A percentile compares a stretch with the other conserved stretches of the same genome.
Conservation (phyloP, 1,140 invertebrate genomes). For the Drosophila ohnishii region DNA sequence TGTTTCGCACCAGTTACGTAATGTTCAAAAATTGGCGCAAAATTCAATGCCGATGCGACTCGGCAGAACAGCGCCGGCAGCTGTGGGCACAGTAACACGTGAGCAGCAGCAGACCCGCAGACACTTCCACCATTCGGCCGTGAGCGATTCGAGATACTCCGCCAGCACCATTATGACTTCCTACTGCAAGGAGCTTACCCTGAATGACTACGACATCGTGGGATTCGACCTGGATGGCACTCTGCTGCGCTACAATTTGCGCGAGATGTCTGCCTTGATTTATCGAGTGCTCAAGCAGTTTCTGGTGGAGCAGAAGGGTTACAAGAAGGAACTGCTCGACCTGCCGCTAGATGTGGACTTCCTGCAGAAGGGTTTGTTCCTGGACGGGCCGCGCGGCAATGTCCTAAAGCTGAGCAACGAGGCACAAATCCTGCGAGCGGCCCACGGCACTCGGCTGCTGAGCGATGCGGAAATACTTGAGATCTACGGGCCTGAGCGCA, state of each 20-base stretch:
- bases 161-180: conserved; percentile 76
- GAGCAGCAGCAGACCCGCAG: not conserved
- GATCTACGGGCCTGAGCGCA: conserved; percentile 86
- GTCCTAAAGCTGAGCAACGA: conserved; percentile 86
- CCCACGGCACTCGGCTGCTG: conserved; percentile 88
- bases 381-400: conserved; percentile 90
- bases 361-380: conserved; percentile 89
- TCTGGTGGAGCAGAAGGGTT: conserved; percentile 86
- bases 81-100: conserved; percentile 15
- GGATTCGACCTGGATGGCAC: conserved; percentile 93
- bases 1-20: conserved; percentile 62
- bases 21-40: conserved; percentile 51
- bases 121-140: conserved; percentile 10
- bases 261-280: conserved; percentile 85
- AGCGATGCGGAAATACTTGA: conserved; percentile 85
- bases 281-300: conserved; percentile 87
- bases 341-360: conserved; percentile 85
- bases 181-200: conserved; percentile 82
- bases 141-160: conserved; percentile 64
- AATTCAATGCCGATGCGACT: conserved; percentile 22
- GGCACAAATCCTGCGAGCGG: conserved; percentile 87
- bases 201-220: conserved; percentile 89
- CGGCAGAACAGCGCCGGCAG: not conserved
- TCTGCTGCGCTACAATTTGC: conserved; percentile 87
- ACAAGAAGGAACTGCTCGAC: conserved; percentile 84